phyloP scores from a whole-genome alignment of 2,113 vertebrate species.

The Brachyhypopomus occidentalis region DNA sequence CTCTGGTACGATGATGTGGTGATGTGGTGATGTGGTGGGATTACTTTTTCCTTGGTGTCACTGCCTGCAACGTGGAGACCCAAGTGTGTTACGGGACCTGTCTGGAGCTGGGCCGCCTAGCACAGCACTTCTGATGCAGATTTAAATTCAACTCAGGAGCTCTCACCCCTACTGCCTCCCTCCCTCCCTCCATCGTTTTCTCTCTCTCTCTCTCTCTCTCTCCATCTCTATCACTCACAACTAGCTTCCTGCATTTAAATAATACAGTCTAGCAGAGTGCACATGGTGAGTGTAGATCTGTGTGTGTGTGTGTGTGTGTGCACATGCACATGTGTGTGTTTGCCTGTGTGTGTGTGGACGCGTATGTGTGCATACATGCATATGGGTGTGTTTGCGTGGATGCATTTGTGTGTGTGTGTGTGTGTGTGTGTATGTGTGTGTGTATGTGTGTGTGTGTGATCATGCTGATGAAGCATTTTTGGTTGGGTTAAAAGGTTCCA shows the following conservation, averaged over 20 bases:
- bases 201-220: background rate
- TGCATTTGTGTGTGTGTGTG: no score
- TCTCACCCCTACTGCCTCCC: background rate
- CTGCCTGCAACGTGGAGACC: slow-evolving; percentile 4
- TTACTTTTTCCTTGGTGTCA: background rate
- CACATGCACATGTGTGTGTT: no score
- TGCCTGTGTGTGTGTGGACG: no score
- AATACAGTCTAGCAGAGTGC: background rate
- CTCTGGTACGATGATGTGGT: background rate
- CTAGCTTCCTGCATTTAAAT: slow-evolving; percentile 31
- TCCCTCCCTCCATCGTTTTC: background rate
- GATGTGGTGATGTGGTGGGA: background rate
- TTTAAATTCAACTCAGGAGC: slow-evolving; percentile 41
- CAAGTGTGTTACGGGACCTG: slow-evolving; percentile 23
- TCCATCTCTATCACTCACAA: slow-evolving; percentile 23
- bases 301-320: background rate
- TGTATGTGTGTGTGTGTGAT: background rate
- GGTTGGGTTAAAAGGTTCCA: no score
- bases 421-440: no score
- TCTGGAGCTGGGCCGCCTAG: background rate
- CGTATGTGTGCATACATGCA: background rate
- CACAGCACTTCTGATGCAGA: slow-evolving; percentile 32
- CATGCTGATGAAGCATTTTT: no score
- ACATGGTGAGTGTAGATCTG: background rate
- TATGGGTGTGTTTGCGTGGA: slow-evolving; percentile 47